Percentiles rank a stretch among this genome's conserved stretches.
These are phyloP conservation scores for Nanger granti DNA, from an alignment of 2,113 vertebrate genomes.

Conservation along the genomic window DNA sequence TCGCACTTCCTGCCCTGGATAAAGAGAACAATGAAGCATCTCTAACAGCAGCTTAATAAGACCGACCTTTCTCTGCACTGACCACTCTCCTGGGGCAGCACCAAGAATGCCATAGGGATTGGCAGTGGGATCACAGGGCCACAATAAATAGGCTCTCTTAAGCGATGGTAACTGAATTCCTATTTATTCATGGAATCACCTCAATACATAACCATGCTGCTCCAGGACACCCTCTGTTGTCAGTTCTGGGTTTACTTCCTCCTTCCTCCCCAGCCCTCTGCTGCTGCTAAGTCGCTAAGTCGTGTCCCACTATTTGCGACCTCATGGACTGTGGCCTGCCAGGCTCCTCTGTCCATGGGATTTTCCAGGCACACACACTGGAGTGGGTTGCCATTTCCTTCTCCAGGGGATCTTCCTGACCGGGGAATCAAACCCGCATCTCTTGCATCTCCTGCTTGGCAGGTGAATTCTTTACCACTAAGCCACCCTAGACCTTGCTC, in stretches of 20 bases:
- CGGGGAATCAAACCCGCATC: rapidly evolving
- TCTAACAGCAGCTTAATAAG: not conserved
- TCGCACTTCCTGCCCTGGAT: slow-evolving; percentile 26
- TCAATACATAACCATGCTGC: rapidly evolving
- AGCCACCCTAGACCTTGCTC: not conserved
- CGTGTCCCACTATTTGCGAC: not conserved
- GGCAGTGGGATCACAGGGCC: rapidly evolving
- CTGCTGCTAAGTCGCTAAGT: rapidly evolving
- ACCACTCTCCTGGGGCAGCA: not conserved
- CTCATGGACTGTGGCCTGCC: not conserved
- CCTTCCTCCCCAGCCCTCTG: not conserved
- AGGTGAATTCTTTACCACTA: not conserved
- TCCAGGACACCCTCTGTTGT: not conserved
- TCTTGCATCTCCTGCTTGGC: not conserved
- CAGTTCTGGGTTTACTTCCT: not conserved
- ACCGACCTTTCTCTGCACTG: not conserved
- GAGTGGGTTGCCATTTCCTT: not conserved
- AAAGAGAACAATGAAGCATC: not conserved
- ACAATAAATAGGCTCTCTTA: not conserved
- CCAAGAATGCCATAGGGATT: not conserved
- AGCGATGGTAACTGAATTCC: not conserved
- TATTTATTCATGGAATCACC: not conserved
- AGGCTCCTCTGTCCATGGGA: not conserved
- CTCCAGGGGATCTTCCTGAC: not conserved
- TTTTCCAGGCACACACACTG: not conserved